Percentiles rank a stretch among this genome's conserved stretches.
Conservation (phyloP, 92 coral and sea anemone species). For the Zoanthus sansibaricus region DNA sequence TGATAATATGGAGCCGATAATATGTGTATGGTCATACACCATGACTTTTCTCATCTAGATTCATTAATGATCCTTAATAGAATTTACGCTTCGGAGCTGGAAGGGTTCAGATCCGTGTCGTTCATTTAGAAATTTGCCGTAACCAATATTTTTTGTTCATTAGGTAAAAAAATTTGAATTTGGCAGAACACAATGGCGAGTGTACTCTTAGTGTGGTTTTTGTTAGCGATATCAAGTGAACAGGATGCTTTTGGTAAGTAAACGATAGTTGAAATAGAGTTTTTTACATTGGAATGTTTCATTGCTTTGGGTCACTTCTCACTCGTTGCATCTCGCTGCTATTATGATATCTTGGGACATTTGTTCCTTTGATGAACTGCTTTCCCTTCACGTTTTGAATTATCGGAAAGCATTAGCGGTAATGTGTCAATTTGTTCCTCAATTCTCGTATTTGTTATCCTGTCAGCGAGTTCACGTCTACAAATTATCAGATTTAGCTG, state of each 20-base stretch:
- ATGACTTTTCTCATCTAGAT: conserved; percentile 2
- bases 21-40: not conserved
- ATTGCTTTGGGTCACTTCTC: not conserved
- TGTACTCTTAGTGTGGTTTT: not conserved
- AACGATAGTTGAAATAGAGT: not conserved
- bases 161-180: not conserved
- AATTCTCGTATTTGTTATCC: not conserved
- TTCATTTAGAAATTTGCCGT: not conserved
- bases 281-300: not conserved
- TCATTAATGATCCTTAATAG: conserved; percentile 23
- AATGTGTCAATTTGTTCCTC: not conserved
- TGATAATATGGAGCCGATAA: not conserved
- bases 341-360: not conserved
- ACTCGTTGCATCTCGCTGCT: not conserved
- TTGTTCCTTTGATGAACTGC: not conserved
- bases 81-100: not conserved
- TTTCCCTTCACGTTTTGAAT: not conserved
- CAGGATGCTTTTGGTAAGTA: conserved; percentile 11
- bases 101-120: not conserved
- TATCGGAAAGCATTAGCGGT: not conserved
- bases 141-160: not conserved
- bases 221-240: not conserved
- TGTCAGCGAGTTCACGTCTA: not conserved
- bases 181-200: not conserved
- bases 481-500: not conserved